Evolutionary conservation across 2,113 vertebrate genomes (phyloP), one percentile per base, ranked within the genome.

Genomic region (Callospermophilus lateralis): DNA sequence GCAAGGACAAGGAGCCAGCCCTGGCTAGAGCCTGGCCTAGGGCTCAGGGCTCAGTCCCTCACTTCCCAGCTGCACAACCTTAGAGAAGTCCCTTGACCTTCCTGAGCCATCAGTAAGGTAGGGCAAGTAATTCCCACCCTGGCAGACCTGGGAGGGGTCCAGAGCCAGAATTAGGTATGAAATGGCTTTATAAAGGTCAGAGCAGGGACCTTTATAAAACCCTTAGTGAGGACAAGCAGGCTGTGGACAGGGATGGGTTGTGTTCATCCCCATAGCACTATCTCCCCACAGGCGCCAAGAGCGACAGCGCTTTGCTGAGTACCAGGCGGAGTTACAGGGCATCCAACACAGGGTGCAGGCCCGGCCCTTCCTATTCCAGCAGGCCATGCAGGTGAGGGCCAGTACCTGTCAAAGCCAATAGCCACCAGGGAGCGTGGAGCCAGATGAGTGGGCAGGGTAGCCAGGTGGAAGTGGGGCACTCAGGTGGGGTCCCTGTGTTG

Each of bases 361-460:
- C 76, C 91, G 98, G 70, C 98, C 98, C 37, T 98, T 97, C 94
- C 96, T 98, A 74, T 98, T 98, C 76, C 98, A 98, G 95, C 98
- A 98, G 88, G 98, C 96, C 91, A 98, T 98, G 98, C 98, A 98
- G 97, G 98, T 98, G 65, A 95, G 93, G 20, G 45, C 45, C 8
- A 3, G 65, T 30, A 4, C 17, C 42, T 30, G 42, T 8, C 30
- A 32, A 10, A 30, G 42, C 34, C 22, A 0, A 26, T 4, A 8
- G 10, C 11, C 17, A 3, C 53, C 39, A 74, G 68, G 0, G 17
- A 7, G 34, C 30, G 26, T 19, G 12, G 4, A 26, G 53, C 70
- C 2, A 16, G 85, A 19, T 6, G 11, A 70, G n/a, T 51, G 67
- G 32, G 28, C 8, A 39, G 45, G 55, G 70, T 58, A 39, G 73